Conservation (phyloP, 53 echinoderm and acorn worm species). For the Zoroaster sp. region DNA sequence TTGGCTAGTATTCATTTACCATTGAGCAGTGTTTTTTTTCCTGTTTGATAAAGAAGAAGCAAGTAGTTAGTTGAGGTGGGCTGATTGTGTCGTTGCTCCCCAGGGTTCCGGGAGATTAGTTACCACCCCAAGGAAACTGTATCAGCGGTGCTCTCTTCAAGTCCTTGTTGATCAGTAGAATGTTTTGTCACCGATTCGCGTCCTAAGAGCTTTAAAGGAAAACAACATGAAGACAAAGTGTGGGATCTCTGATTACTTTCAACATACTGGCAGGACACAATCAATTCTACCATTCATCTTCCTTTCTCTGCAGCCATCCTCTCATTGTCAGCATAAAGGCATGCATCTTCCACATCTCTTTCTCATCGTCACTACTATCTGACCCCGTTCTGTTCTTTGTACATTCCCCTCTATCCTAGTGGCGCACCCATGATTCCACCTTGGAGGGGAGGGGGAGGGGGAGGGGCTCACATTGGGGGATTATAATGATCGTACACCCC, state of each 20-base stretch:
- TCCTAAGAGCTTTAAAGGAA: constrained; percentile 8
- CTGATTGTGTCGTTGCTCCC: background rate
- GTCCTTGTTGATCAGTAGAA: constrained; percentile 5
- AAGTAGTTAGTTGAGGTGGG: background rate
- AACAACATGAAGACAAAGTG: constrained; percentile 9
- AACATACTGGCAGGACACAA: background rate
- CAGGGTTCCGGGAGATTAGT: constrained; percentile 14
- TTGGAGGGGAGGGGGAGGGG: too few relatives aligned
- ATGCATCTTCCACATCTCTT: too few relatives aligned
- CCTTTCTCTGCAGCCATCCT: too few relatives aligned
- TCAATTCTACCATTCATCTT: too few relatives aligned
- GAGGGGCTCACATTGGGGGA: too few relatives aligned
- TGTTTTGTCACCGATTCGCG: constrained; percentile 18
- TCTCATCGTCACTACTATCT: too few relatives aligned
- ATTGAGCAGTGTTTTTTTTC: background rate
- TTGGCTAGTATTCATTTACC: constrained; percentile 32
- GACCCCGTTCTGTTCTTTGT: too few relatives aligned
- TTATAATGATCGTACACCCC: too few relatives aligned
- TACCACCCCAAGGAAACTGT: constrained; percentile 9
- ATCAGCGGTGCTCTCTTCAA: constrained; percentile 24
- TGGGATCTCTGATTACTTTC: constrained; percentile 11
- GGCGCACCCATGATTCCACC: too few relatives aligned
- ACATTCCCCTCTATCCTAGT: too few relatives aligned
- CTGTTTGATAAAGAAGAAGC: background rate
- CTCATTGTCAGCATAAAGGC: too few relatives aligned